phyloP scores from a whole-genome alignment of 2,888 invertebrate genomes.

The Apodemia duryi region DNA sequence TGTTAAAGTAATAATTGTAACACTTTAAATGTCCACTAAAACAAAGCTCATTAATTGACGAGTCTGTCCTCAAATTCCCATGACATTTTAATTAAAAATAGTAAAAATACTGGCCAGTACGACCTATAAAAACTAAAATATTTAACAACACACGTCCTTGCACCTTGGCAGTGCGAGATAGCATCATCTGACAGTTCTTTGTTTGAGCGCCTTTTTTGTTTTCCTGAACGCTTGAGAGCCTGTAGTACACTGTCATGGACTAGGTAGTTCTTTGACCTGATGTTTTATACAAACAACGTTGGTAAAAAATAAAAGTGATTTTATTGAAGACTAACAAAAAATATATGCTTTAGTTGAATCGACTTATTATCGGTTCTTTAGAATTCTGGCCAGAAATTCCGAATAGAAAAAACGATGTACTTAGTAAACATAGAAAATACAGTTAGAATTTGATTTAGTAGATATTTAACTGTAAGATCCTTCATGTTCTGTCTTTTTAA shows the following conservation, averaged over 20 bases:
- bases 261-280: slow-evolving; percentile 55
- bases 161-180: slow-evolving; percentile 56
- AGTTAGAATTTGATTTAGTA: too few relatives aligned
- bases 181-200: slow-evolving; percentile 58
- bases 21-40: not conserved
- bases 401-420: too few relatives aligned
- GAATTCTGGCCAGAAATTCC: not conserved
- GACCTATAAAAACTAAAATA: slow-evolving; percentile 24
- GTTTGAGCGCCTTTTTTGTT: slow-evolving; percentile 59
- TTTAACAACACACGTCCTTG: slow-evolving; percentile 52
- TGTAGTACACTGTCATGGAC: slow-evolving; percentile 45
- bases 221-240: slow-evolving; percentile 45
- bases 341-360: not conserved
- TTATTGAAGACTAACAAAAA: slow-evolving; percentile 6
- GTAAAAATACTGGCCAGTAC: slow-evolving; percentile 20
- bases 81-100: slow-evolving; percentile 36
- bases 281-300: slow-evolving; percentile 22
- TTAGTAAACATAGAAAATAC: too few relatives aligned
- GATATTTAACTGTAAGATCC: too few relatives aligned
- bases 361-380: too few relatives aligned
- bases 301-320: slow-evolving; percentile 16
- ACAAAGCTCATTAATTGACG: not conserved
- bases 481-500: too few relatives aligned
- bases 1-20: not conserved
- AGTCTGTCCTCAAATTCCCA: slow-evolving; percentile 37